phyloP scores from a whole-genome alignment of 2,113 vertebrate species.

The Acinonyx jubatus region DNA sequence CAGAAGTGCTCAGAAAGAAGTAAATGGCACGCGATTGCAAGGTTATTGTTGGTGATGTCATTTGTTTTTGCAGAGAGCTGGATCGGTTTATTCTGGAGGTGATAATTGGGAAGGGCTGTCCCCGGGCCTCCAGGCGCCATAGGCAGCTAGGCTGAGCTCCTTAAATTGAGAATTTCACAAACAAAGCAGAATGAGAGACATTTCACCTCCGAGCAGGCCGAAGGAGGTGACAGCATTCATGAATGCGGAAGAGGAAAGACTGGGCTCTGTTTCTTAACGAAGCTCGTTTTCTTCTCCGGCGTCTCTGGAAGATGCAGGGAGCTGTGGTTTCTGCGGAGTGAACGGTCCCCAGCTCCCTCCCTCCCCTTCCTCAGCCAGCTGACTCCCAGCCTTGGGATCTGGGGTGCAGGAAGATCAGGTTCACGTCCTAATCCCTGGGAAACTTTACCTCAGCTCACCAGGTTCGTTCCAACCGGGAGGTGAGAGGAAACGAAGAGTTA shows the following conservation, averaged over 20 bases:
- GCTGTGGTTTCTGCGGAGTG: fast-evolving
- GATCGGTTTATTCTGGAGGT: constrained; percentile 45
- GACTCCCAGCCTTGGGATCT: background rate
- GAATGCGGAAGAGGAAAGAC: background rate
- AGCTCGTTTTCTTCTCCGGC: background rate
- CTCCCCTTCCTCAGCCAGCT: background rate
- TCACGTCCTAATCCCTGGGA: constrained; percentile 67
- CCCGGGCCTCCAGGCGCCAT: background rate
- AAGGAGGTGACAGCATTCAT: background rate
- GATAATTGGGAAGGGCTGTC: background rate
- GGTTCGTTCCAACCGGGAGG: background rate
- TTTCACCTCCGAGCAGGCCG: background rate
- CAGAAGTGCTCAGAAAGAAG: background rate
- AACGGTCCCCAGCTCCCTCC: background rate
- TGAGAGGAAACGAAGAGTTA: constrained; percentile 54
- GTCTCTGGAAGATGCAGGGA: background rate
- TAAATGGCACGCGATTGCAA: fast-evolving
- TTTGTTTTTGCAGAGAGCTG: background rate
- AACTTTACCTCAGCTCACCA: constrained; percentile 49
- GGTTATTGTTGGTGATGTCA: background rate
- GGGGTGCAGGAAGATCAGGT: constrained; percentile 45
- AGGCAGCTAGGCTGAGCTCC: background rate
- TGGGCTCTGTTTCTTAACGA: too few relatives aligned
- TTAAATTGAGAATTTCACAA: background rate
- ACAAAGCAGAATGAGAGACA: background rate